Base-by-base conservation (phyloP, 1,140 invertebrate genomes). In the Zaprionus ghesquierei region DNA sequence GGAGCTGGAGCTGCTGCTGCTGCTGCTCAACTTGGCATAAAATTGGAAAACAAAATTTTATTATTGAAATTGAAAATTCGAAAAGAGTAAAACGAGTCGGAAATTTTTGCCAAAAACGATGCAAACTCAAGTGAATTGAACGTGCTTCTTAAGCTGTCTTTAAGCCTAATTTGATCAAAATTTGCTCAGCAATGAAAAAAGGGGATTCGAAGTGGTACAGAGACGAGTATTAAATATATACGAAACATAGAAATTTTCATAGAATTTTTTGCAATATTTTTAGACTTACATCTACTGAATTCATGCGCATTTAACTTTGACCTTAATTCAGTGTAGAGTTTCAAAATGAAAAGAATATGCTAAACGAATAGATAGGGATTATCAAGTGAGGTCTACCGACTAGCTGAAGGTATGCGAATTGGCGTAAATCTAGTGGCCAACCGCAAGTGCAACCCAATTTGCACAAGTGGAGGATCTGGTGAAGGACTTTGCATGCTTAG, bases 51-150 rank as follows among this genome's bases (percentile, higher is more conserved):
- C 64, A 76, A 89, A n/a, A 89, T 87, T 84, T 73, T 77, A 84
- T 86, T 87, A 87, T 87, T 84, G 84, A 79, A 89, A 87, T 89
- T 89, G 84, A 72, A 87, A 87, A 89, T 84, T 68, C 72, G 78
- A 77, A 72, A 86, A 86, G 72, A 41, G 58, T 29, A 44, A 22
- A 33, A 51, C 41, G 41, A 70, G 60, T 29, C 33, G 63, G 56
- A 35, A 46, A 46, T 22, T 46, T 41, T 22, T 44, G 25, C 22
- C n/a, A 77, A 64, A 22, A 18, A 49, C 51, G 55, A 49, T 51
- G 31, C 31, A 10, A 63, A 56, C 44, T 69, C 41, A 69, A 61
- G 15, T 56, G 49, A 18, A 56, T 55, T 49, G 2, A 53, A 41
- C 33, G 46, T 66, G 15, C 50, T 64, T 41, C 29, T 62, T 33